A percentile compares a stretch with the other conserved stretches of the same genome.
phyloP scores from a whole-genome alignment of 2,113 vertebrate genomes.

The Oreochromis aureus region DNA sequence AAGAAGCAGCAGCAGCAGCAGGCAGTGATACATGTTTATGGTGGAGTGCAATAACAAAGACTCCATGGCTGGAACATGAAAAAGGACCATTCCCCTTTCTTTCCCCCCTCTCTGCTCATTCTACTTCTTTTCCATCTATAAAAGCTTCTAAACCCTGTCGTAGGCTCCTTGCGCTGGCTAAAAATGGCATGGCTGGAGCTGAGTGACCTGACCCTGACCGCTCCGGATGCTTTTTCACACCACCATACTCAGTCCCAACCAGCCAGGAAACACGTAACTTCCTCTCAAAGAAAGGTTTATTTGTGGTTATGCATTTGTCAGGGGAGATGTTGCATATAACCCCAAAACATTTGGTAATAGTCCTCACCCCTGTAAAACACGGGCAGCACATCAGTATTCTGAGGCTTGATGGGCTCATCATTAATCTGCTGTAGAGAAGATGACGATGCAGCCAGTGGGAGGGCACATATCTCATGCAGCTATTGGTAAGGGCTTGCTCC shows the following conservation, averaged over 20 bases:
- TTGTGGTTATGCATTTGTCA: neutral
- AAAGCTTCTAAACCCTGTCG: neutral
- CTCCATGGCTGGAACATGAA: neutral
- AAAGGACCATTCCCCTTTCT: neutral
- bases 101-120: neutral
- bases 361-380: neutral
- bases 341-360: neutral
- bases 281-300: neutral
- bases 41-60: neutral
- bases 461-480: neutral
- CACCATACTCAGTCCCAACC: neutral
- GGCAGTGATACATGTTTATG: neutral
- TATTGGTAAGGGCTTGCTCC: neutral
- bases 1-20: neutral
- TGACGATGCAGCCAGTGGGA: neutral
- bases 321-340: neutral
- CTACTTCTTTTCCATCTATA: neutral
- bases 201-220: neutral
- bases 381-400: neutral
- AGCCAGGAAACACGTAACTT: neutral
- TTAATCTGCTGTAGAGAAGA: neutral
- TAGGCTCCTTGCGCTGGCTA: neutral
- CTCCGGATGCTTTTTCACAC: neutral
- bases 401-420: neutral
- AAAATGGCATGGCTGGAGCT: slow-evolving; percentile 11